Evolutionary conservation across 2,113 vertebrate genomes (phyloP), one percentile per base, ranked within the genome.

Genomic region (Steatornis caripensis): DNA sequence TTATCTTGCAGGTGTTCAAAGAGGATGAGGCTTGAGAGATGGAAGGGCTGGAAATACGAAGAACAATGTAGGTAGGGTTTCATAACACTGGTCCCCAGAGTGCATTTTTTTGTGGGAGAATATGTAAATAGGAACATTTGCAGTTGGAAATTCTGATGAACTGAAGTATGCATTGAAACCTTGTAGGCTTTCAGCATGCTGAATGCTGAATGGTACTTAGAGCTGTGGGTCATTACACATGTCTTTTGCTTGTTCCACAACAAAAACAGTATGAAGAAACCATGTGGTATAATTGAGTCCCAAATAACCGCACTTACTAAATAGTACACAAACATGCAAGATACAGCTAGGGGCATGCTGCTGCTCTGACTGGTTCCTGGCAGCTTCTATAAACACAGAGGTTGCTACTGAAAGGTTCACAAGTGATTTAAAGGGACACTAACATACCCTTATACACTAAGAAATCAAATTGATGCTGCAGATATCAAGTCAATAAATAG

Each of bases 401-500:
- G 48, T 26, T 60, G 53, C 62, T 85, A 80, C 34, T 60, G 43
- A 80, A 89, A 58, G 12, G 16, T 58, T 79, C 82, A 77, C 4
- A 7, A 83, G 62, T 69, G 75, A 74, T 88, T 90, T 91, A 93
- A 91, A 96, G 84, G 82, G 32, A 68, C 74, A 84, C 7, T 84
- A 75, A 49, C 3, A 0, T 54, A 57, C 41, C 32, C 45, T 76
- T 37, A 68, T 19, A 53, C 11, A 17, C 30, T 53, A 61, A n/a
- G 36, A 81, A 92, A 95, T 89, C 23, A 69, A 90, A 85, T 4
- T 22, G 17, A 70, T 80, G 49, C 24, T 77, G 46, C 26, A 80
- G 62, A 91, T 95, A 83, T 62, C 45, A 87, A 82, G 91, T 37
- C 36, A 93, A 72, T 69, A 37, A 85, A 87, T 81, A 91, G 89